Percentiles rank a stretch among this genome's conserved stretches.
phyloP scores from a whole-genome alignment of 2,888 invertebrate species.

The Lacanobia oleracea region DNA sequence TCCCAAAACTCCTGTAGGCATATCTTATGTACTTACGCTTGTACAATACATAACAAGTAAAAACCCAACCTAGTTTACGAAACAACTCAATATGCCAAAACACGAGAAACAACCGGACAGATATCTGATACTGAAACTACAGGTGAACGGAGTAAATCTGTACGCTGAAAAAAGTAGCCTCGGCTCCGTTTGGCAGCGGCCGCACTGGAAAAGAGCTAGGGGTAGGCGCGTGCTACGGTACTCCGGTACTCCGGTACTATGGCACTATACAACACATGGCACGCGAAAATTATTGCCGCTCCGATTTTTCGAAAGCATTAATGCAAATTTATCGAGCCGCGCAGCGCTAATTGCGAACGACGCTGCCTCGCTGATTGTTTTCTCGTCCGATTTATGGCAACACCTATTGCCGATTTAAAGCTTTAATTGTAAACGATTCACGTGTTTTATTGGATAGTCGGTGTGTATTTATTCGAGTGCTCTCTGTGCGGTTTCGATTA shows the following conservation, averaged over 20 bases:
- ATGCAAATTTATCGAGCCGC: constrained; percentile 90
- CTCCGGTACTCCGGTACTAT: not conserved
- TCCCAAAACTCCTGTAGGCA: not conserved
- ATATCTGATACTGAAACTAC: constrained; percentile 64
- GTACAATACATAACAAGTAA: constrained; percentile 10
- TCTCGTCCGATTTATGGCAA: constrained; percentile 90
- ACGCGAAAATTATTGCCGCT: constrained; percentile 88
- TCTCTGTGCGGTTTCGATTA: constrained; percentile 86
- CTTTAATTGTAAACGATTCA: constrained; percentile 90
- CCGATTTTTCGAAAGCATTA: constrained; percentile 91
- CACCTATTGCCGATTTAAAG: constrained; percentile 91
- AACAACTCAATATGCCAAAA: constrained; percentile 50
- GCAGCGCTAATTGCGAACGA: constrained; percentile 90
- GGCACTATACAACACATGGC: constrained; percentile 83
- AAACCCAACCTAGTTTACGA: constrained; percentile 26
- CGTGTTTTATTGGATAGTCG: constrained; percentile 90
- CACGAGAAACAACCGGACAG: constrained; percentile 56
- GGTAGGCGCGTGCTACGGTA: constrained; percentile 52
- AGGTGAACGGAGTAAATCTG: constrained; percentile 58
- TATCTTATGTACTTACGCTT: not conserved
- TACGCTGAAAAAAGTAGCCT: constrained; percentile 59
- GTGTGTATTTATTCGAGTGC: constrained; percentile 87
- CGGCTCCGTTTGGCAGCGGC: constrained; percentile 65
- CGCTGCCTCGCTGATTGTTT: constrained; percentile 90
- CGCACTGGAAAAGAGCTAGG: constrained; percentile 63